Conservation (phyloP, 2,113 vertebrate genomes). For the Podarcis raffonei region DNA sequence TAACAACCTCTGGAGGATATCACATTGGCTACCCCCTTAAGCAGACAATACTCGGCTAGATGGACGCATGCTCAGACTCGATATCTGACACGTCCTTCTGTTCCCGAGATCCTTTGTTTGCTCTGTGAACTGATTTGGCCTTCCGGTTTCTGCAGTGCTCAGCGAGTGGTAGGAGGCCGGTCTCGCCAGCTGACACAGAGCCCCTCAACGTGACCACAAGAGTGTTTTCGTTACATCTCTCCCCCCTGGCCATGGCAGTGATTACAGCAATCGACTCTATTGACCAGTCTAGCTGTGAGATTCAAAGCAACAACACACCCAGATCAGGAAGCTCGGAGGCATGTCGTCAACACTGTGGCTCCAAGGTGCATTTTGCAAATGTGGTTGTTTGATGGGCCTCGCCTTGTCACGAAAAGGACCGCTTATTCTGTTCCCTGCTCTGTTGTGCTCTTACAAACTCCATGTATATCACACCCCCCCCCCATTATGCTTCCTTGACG, state of each 20-base stretch:
- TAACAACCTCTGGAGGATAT: too few species aligned
- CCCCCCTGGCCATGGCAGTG: not conserved
- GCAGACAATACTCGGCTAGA: too few species aligned
- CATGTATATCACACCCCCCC: too few species aligned
- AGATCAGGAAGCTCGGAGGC: rapidly evolving
- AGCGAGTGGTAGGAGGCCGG: not conserved
- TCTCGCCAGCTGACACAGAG: too few species aligned
- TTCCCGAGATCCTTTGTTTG: not conserved
- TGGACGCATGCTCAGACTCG: too few species aligned
- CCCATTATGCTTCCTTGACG: rapidly evolving
- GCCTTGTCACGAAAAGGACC: rapidly evolving
- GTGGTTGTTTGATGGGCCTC: rapidly evolving
- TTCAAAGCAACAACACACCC: not conserved
- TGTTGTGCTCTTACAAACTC: not conserved
- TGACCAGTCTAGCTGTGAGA: not conserved
- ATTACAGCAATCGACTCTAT: slow-evolving; percentile 60
- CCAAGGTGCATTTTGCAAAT: not conserved
- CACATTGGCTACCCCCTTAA: too few species aligned
- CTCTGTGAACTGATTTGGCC: not conserved
- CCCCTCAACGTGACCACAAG: not conserved
- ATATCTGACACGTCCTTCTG: too few species aligned
- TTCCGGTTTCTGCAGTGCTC: not conserved
- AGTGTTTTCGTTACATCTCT: slow-evolving; percentile 24
- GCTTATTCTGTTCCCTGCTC: not conserved
- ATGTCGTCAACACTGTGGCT: rapidly evolving